Percentiles rank a stretch among this genome's conserved stretches.
Conservation (phyloP, 2,113 vertebrate species). For the Tragelaphus imberbis region DNA sequence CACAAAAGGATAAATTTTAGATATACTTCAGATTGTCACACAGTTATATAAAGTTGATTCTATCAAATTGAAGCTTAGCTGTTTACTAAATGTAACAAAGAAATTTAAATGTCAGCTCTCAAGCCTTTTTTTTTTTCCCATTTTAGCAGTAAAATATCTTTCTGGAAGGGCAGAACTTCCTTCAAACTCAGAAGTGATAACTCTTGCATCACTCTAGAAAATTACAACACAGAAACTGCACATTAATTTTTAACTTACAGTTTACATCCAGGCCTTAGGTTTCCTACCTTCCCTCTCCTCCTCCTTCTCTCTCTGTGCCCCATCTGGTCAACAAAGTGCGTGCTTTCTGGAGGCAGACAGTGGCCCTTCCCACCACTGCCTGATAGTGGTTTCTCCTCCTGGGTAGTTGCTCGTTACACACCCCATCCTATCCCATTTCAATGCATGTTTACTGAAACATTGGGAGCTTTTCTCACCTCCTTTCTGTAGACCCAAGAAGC, state of each 20-base stretch:
- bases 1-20: not conserved
- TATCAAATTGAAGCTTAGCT: not conserved
- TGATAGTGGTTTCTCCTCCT: not conserved
- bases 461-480: not conserved
- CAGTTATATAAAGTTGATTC: not conserved
- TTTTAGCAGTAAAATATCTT: conserved; percentile 3
- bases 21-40: not conserved
- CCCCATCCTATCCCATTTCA: not conserved
- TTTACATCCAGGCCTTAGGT: not conserved
- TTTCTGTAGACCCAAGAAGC: not conserved
- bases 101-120: not conserved
- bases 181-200: not conserved
- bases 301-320: not conserved
- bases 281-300: not conserved
- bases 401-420: not conserved
- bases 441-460: not conserved
- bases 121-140: not conserved
- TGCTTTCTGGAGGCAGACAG: not conserved
- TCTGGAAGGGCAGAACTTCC: not conserved
- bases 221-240: not conserved
- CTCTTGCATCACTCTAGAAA: not conserved
- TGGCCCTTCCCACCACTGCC: not conserved
- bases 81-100: not conserved
- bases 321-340: not conserved
- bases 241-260: not conserved